phyloP scores from a whole-genome alignment of 2,797 vertebrate species.

The Sebastes nivosus region DNA sequence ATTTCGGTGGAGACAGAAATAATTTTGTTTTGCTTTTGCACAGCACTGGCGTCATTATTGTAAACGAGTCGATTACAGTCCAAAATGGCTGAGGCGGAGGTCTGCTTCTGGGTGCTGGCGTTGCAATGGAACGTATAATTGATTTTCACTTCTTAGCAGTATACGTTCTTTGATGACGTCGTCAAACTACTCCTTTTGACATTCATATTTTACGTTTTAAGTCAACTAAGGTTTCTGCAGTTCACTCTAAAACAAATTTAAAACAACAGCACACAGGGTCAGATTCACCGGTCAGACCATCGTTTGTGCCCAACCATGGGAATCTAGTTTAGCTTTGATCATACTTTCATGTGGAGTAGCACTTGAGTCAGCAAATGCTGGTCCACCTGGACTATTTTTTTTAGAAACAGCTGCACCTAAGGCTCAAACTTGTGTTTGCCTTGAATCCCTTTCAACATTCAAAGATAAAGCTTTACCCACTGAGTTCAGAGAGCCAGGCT shows the following conservation, averaged over 20 bases:
- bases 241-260: background rate
- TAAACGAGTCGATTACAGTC: no score
- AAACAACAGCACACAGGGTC: background rate
- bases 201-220: no score
- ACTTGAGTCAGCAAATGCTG: slow-evolving; percentile 21
- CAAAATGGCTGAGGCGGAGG: no score
- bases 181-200: no score
- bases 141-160: no score
- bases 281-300: background rate
- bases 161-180: no score
- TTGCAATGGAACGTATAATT: no score
- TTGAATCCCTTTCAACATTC: slow-evolving; percentile 42
- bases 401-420: slow-evolving; percentile 23
- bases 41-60: no score
- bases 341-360: slow-evolving; percentile 25
- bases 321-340: slow-evolving; percentile 19
- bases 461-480: slow-evolving; percentile 23
- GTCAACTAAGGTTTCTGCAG: background rate
- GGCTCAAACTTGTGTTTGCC: slow-evolving; percentile 32
- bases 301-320: background rate
- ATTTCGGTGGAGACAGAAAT: no score
- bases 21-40: no score
- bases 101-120: no score
- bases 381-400: slow-evolving; percentile 32
- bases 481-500: slow-evolving; percentile 31